phyloP scores from a whole-genome alignment of 2,888 invertebrate genomes.

The Luperina testacea region DNA sequence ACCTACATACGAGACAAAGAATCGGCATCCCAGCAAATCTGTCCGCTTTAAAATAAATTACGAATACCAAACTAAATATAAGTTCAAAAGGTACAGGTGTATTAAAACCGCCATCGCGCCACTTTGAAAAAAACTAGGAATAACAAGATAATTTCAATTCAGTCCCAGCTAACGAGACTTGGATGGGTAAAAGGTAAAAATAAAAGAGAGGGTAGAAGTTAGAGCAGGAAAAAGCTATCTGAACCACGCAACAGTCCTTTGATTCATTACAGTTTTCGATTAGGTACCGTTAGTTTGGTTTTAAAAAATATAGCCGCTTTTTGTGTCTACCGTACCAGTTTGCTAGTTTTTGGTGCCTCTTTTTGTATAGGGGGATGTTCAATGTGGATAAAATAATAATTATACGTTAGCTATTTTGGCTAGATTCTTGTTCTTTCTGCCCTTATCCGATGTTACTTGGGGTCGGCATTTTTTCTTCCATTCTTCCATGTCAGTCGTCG shows the following conservation, averaged over 20 bases:
- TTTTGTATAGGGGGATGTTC: slow-evolving; percentile 20
- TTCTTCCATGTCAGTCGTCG: too few species aligned
- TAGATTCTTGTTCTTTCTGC: background rate
- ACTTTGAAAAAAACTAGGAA: slow-evolving; percentile 68
- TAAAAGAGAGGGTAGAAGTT: slow-evolving; percentile 67
- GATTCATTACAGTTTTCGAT: slow-evolving; percentile 89
- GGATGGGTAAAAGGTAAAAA: slow-evolving; percentile 79
- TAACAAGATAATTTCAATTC: slow-evolving; percentile 85
- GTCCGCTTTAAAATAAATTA: slow-evolving; percentile 12
- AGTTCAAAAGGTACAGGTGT: slow-evolving; percentile 38
- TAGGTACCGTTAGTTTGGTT: slow-evolving; percentile 78
- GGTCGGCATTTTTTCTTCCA: too few species aligned
- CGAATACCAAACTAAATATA: slow-evolving; percentile 25
- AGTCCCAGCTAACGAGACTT: slow-evolving; percentile 82
- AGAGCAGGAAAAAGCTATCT: slow-evolving; percentile 77
- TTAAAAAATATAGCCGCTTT: slow-evolving; percentile 66
- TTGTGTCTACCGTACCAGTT: slow-evolving; percentile 59
- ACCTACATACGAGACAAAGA: slow-evolving; percentile 26
- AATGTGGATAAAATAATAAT: background rate
- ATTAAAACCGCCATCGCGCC: slow-evolving; percentile 45
- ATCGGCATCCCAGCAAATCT: background rate
- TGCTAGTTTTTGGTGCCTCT: slow-evolving; percentile 26
- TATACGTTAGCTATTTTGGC: too few species aligned
- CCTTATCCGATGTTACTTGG: too few species aligned
- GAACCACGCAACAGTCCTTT: slow-evolving; percentile 85